These are phyloP conservation scores for Pipistrellus pygmaeus DNA, from an alignment of 2,797 vertebrate genomes.

Conservation along the genomic window DNA sequence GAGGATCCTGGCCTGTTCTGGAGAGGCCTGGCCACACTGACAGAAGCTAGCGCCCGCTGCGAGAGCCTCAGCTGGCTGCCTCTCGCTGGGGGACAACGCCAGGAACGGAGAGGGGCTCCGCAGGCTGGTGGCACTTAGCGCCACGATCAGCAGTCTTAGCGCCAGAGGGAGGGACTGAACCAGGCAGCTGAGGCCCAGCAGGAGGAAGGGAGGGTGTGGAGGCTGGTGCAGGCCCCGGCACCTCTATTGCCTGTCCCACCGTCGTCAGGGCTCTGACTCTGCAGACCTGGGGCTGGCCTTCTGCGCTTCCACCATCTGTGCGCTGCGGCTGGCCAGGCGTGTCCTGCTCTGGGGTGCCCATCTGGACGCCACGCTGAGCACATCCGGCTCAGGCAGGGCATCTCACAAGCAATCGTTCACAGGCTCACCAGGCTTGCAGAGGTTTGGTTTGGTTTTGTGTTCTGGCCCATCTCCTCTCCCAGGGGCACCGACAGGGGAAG, in stretches of 20 bases:
- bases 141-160: not conserved
- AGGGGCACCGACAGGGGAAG: not conserved
- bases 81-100: not conserved
- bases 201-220: not conserved
- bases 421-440: not conserved
- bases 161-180: not conserved
- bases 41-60: not conserved
- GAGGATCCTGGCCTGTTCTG: not conserved
- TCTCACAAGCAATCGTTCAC: not conserved
- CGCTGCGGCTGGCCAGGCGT: slow-evolving; percentile 30
- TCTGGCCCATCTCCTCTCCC: not conserved
- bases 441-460: not conserved
- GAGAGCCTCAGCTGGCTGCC: not conserved
- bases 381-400: not conserved
- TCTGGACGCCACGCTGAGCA: slow-evolving; percentile 62
- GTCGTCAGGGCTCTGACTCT: not conserved
- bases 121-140: not conserved
- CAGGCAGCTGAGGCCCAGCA: not conserved
- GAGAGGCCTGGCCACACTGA: not conserved
- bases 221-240: not conserved
- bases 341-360: slow-evolving; percentile 65
- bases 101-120: not conserved
- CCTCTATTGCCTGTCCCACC: not conserved
- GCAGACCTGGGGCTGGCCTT: slow-evolving; percentile 43
- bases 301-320: slow-evolving; percentile 64